Conservation (phyloP, 1,140 invertebrate species). For the Augochlora pura region DNA sequence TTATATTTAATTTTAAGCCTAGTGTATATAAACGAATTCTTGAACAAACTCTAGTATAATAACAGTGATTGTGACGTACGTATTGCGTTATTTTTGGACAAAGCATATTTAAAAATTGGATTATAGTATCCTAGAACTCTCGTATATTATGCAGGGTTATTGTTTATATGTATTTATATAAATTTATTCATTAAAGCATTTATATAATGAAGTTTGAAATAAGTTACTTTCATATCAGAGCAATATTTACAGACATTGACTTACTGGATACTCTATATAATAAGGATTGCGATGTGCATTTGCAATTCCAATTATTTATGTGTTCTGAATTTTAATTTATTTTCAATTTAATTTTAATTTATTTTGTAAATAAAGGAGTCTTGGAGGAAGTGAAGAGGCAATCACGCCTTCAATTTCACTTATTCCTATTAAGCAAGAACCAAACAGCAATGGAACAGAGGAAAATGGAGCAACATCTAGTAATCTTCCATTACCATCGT, state of each 20-base stretch:
- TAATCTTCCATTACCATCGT: conserved; percentile 81
- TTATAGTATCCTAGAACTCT: no score
- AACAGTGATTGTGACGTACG: no score
- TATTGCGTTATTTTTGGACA: no score
- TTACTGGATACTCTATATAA: no score
- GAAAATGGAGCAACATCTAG: conserved; percentile 83
- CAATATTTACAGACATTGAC: no score
- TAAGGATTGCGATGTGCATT: not conserved
- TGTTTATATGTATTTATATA: no score
- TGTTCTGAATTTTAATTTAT: not conserved
- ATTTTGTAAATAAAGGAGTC: conserved; percentile 53
- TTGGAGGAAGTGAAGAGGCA: conserved; percentile 70
- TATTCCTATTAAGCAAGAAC: conserved; percentile 92
- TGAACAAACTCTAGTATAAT: not conserved
- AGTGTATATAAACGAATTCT: not conserved
- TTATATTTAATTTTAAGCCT: not conserved
- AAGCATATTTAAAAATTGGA: no score
- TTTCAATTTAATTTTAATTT: not conserved
- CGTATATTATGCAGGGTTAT: no score
- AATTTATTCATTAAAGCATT: no score
- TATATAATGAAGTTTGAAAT: no score
- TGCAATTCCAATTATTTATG: not conserved
- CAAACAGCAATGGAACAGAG: conserved; percentile 79
- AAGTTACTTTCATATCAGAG: no score
- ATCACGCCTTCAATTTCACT: conserved; percentile 91